Conservation (phyloP, 2,888 invertebrate species). For the Ganaspis brasiliensis region DNA sequence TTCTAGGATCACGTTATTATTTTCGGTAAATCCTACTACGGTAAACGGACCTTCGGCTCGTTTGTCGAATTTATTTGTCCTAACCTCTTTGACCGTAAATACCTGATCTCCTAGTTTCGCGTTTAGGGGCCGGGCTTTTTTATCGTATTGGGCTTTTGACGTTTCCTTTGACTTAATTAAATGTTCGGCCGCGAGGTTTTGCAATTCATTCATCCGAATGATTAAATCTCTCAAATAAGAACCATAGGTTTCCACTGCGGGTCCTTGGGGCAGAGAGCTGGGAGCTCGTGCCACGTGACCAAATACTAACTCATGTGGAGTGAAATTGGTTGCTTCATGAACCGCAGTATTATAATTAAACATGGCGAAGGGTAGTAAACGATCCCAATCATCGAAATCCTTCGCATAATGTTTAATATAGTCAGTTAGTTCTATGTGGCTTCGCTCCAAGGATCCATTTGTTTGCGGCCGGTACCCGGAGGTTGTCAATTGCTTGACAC, state of each 20-base stretch:
- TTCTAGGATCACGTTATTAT: not conserved
- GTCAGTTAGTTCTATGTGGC: slow-evolving; percentile 32
- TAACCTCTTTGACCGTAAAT: too few relatives aligned
- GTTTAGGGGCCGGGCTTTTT: too few relatives aligned
- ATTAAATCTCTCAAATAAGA: not conserved
- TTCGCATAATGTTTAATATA: slow-evolving; percentile 22
- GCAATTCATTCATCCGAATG: not conserved
- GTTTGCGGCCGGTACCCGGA: slow-evolving; percentile 13
- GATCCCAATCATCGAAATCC: slow-evolving; percentile 16
- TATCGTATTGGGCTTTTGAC: not conserved
- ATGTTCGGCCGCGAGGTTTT: not conserved
- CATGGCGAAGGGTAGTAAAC: not conserved
- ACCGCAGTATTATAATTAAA: not conserved
- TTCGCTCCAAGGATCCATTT: slow-evolving; percentile 29
- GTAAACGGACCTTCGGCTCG: not conserved
- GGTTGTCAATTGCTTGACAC: not conserved
- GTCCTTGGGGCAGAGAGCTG: not conserved
- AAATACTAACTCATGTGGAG: slow-evolving; percentile 21
- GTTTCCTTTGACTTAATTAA: not conserved
- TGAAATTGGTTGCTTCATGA: slow-evolving; percentile 35
- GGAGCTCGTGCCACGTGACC: not conserved
- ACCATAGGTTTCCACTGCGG: not conserved
- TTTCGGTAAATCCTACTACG: not conserved
- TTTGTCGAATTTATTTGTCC: too few relatives aligned
- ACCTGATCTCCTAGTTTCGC: too few relatives aligned